Conservation (phyloP, 1,140 invertebrate species). For the Eriosoma lanigerum region DNA sequence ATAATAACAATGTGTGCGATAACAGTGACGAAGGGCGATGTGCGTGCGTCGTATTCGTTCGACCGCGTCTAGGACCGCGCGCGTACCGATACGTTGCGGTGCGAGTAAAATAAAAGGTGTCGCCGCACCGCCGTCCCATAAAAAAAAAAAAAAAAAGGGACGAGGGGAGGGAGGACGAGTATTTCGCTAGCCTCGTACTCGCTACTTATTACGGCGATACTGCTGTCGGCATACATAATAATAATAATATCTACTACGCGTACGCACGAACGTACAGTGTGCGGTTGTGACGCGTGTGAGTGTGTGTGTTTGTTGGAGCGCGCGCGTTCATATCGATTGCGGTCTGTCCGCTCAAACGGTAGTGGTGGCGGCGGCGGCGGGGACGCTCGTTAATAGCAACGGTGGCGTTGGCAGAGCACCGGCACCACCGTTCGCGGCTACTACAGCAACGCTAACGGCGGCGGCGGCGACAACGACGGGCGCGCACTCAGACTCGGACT, state of each 20-base stretch:
- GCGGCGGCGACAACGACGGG: neutral
- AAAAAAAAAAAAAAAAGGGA: too few species aligned
- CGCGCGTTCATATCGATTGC: slow-evolving; percentile 23
- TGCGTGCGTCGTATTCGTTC: neutral
- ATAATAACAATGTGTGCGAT: too few species aligned
- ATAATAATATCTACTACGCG: too few species aligned
- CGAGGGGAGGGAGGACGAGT: too few species aligned
- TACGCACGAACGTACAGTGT: neutral
- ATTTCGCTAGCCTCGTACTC: too few species aligned
- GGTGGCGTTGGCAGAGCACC: neutral
- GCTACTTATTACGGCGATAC: too few species aligned
- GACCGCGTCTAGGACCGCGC: neutral
- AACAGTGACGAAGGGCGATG: neutral
- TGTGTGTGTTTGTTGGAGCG: neutral
- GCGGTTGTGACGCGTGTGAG: neutral
- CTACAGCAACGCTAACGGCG: neutral
- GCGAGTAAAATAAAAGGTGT: too few species aligned
- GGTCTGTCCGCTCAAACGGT: neutral
- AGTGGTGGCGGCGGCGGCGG: neutral
- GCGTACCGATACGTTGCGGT: neutral
- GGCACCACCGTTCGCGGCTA: neutral
- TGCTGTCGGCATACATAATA: neutral
- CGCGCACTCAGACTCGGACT: neutral
- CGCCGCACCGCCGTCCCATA: neutral
- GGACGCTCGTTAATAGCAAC: slow-evolving; percentile 20